A percentile compares a stretch with the other conserved stretches of the same genome.
Conservation (phyloP, 37 sponge, comb jelly and placozoan genomes). For the Halichondria panicea region DNA sequence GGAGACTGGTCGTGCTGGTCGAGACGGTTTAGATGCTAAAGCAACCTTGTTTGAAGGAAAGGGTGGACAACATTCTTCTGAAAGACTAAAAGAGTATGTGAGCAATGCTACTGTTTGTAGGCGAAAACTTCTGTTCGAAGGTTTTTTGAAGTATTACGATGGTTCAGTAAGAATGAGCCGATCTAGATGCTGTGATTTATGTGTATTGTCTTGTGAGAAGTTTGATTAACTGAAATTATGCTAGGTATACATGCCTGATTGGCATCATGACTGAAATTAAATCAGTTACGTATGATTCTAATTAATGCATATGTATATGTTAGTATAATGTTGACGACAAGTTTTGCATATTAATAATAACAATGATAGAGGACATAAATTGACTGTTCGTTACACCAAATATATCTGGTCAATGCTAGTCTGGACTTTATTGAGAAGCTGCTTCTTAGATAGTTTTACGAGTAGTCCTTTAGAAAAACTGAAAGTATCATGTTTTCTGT, state of each 20-base stretch:
- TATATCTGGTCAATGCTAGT: slow-evolving; percentile 10
- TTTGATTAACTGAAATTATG: no score
- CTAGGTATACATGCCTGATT: no score
- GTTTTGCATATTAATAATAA: no score
- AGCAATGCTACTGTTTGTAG: slow-evolving; percentile 9
- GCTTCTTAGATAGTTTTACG: not conserved
- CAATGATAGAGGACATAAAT: no score
- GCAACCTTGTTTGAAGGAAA: slow-evolving; percentile 26
- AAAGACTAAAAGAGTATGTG: not conserved
- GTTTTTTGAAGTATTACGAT: not conserved
- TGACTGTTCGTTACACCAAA: no score
- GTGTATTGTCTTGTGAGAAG: not conserved
- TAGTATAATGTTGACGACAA: no score
- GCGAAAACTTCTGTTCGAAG: slow-evolving; percentile 5
- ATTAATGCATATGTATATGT: no score
- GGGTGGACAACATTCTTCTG: not conserved
- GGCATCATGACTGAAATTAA: no score
- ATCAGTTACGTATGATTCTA: no score
- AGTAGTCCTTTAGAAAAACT: slow-evolving; percentile 11
- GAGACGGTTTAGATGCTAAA: slow-evolving; percentile 36
- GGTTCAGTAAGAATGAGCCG: not conserved
- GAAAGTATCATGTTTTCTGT: slow-evolving; percentile 4
- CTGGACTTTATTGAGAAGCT: slow-evolving; percentile 9
- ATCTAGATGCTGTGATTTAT: not conserved
- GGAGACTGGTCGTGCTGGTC: slow-evolving; percentile 52